A percentile compares a stretch with the other conserved stretches of the same genome.
phyloP scores from a whole-genome alignment of 2,797 vertebrate species.

The Menidia menidia region DNA sequence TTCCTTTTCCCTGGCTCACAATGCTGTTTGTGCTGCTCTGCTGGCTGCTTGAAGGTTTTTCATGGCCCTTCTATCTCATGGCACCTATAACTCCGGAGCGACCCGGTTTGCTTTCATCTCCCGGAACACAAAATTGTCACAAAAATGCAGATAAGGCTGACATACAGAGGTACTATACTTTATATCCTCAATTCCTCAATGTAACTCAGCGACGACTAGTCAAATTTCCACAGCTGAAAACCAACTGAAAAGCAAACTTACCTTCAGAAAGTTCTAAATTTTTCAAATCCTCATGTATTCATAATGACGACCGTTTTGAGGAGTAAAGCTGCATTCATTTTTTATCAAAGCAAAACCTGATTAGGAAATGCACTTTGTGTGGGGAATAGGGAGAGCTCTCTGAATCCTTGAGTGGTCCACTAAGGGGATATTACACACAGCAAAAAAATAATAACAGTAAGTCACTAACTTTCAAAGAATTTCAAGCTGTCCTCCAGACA shows the following conservation, averaged over 20 bases:
- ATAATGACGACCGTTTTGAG: neutral
- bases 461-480: conserved; percentile 1
- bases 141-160: conserved; percentile 16
- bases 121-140: conserved; percentile 8
- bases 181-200: neutral
- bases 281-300: neutral
- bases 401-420: conserved; percentile 1
- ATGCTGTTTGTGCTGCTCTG: conserved; percentile 22
- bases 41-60: conserved; percentile 6
- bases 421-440: neutral
- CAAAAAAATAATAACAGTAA: neutral
- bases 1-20: conserved; percentile 11
- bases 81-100: conserved; percentile 8
- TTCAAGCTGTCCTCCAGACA: neutral
- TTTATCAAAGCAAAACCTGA: conserved; percentile 22
- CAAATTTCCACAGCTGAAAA: neutral
- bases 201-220: neutral
- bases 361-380: conserved; percentile 3
- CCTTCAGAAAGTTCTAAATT: neutral
- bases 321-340: conserved; percentile 13
- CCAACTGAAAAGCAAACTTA: conserved; percentile 10
- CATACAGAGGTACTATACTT: neutral
- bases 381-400: neutral
- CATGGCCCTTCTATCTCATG: conserved; percentile 6
- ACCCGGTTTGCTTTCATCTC: conserved; percentile 20